Base-by-base conservation (phyloP, 2,888 invertebrate species). In the Sinopyrophorus schimmeli region DNA sequence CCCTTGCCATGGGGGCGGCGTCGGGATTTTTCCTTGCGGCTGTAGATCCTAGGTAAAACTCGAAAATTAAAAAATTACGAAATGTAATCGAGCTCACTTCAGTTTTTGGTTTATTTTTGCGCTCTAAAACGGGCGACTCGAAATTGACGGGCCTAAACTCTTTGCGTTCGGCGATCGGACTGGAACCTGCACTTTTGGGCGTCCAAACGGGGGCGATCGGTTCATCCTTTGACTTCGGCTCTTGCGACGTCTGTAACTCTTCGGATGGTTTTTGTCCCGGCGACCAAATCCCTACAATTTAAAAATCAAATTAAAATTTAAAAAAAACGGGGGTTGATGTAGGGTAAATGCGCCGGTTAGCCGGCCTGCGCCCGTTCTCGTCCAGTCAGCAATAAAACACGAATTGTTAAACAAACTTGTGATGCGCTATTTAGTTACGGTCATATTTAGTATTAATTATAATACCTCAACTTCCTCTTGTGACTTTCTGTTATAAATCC, bases 91-190 rank as follows among this genome's bases (percentile, higher is more conserved):
- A 6, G 47, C 59, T 50, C 60, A 74, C 74, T 67, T 72, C 67
- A 55, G 67, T 54, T 44, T 63, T 59, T 2, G 60, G 35, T 55
- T 64, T 67, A 64, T 79, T 73, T 64, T 77, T 80, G 32, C 84
- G 76, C 41, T 77, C 73, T 57, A 83, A 71, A 40, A 79, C 77
- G 32, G 86, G 86, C 40, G 86, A 85, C 64, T 86, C 84, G 62
- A 87, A 87, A 61, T 76, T 84, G 32, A 92, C 86, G 3, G 92
- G 88, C 53, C 87, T 80, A 76, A 90, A 92, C 69, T 83, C 80
- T 73, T 89, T 91, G 60, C 87, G 79, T 58, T 86, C 84, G 16
- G 80, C 74, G 39, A 80, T 80, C 24, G 91, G 90, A 65, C 89
- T 89, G 20, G 87, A 80, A 54, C 79, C 80, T 32, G 83, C 82